These are phyloP conservation scores for Ganaspis brasiliensis DNA, from an alignment of 2,888 invertebrate genomes.

Conservation along the genomic window DNA sequence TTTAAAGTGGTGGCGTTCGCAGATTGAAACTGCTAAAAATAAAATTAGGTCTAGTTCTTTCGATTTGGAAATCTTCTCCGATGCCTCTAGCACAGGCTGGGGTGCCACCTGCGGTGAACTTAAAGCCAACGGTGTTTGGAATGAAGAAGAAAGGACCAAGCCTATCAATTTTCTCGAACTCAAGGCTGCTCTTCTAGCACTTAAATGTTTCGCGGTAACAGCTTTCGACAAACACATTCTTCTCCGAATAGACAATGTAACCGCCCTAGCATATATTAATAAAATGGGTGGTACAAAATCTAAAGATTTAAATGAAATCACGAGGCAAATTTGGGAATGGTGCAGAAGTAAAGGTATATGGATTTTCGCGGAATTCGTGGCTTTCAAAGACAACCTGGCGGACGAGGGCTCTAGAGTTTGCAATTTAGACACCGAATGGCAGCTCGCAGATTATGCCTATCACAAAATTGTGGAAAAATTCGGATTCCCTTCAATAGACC, in stretches of 20 bases:
- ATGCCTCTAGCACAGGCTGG: constrained; percentile 10
- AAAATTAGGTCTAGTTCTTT: constrained; percentile 2
- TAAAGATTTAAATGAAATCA: constrained; percentile 3
- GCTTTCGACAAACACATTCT: constrained; percentile 14
- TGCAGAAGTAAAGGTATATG: neutral
- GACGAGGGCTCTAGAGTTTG: constrained; percentile 5
- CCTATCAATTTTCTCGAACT: constrained; percentile 36
- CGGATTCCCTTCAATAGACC: neutral
- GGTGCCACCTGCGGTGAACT: neutral
- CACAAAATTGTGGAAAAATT: neutral
- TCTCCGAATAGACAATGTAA: neutral
- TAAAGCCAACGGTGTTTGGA: constrained; percentile 12
- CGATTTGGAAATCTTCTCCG: constrained; percentile 32
- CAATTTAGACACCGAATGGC: neutral
- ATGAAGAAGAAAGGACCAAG: neutral
- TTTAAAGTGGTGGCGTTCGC: constrained; percentile 6
- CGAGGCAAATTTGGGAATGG: constrained; percentile 21
- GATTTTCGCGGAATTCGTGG: neutral
- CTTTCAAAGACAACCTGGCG: neutral
- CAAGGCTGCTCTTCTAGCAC: constrained; percentile 14
- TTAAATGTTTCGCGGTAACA: neutral
- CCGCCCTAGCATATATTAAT: neutral
- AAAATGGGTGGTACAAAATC: constrained; percentile 15
- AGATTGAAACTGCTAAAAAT: neutral
- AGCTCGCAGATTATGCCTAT: neutral